Evolutionary conservation across 2,888 invertebrate species (phyloP), one percentile per base, ranked within the genome.

Genomic region (Tetragnatha montana): DNA sequence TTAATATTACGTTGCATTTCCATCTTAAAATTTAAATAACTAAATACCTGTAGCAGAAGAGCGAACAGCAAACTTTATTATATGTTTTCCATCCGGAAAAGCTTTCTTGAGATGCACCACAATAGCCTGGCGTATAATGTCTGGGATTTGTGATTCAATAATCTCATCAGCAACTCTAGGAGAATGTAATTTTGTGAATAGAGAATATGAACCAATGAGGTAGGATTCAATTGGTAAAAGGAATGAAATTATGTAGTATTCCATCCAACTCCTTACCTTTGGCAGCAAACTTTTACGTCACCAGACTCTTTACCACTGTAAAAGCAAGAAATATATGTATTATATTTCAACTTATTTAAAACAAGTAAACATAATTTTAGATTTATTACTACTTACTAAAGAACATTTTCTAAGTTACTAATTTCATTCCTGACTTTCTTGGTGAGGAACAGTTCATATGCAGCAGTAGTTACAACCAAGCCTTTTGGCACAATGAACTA

Each of bases 381-480:
- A 17, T 78, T 35, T 35, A 60, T 6, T 50, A 17, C 22, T 6
- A 81, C 81, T 87, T 81, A 88, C 88, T 83, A 83, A 51, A 81
- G 60, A 51, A 83, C 70, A 14, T 60, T 51, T 88, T 88, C 88
- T 6, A 88, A 22, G 4, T 50, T 60, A 21, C 71, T 85, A n/a
- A 89, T 86, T 49, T 80, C 76, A 1, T 81, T 50, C 6, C 70
- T 10, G 21, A 83, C 50, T 10, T 76, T 49, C 21, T 82, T 47
- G 19, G 78, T 70, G 0, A 74, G 2, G 17, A 88, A 91, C 50
- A 93, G 93, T 75, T 95, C 94, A 91, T 96, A 94, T 0, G 96
- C 96, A 81, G 94, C 93, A 0, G 95, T 94, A 0, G 96, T 96
- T 14, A 97, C 92, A 92, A 96, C 95, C 92, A 96, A 96, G 10